These are phyloP conservation scores for Calephelis virginiensis DNA, from an alignment of 1,140 invertebrate species.

Conservation along the genomic window DNA sequence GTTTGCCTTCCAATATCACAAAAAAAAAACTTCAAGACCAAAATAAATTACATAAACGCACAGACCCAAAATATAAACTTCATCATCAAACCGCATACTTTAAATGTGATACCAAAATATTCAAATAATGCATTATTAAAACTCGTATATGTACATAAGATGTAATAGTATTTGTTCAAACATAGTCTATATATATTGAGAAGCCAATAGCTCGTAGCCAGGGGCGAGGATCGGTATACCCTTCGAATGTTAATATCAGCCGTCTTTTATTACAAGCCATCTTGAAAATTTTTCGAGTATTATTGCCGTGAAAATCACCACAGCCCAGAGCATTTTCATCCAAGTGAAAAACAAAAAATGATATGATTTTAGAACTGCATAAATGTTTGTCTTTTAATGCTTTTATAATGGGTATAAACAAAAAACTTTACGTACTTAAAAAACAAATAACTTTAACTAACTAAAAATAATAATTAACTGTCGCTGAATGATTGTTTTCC, in stretches of 20 bases:
- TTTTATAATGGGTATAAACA: too few relatives aligned
- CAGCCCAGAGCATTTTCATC: background rate
- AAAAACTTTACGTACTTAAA: too few relatives aligned
- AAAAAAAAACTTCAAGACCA: too few relatives aligned
- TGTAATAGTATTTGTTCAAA: constrained; percentile 9
- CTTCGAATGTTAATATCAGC: constrained; percentile 57
- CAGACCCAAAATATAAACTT: too few relatives aligned
- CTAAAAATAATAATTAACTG: too few relatives aligned
- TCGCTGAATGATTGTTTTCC: too few relatives aligned
- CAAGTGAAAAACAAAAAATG: background rate
- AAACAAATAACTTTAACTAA: too few relatives aligned
- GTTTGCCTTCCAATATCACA: too few relatives aligned
- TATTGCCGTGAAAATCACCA: constrained; percentile 20
- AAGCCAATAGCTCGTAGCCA: constrained; percentile 45
- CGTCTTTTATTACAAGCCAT: constrained; percentile 51
- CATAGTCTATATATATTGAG: constrained; percentile 27
- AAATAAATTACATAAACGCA: too few relatives aligned
- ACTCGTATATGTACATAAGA: background rate
- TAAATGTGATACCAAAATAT: too few relatives aligned
- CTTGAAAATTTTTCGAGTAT: constrained; percentile 27
- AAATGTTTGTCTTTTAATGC: background rate
- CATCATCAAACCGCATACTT: too few relatives aligned
- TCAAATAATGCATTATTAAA: too few relatives aligned
- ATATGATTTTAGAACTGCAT: constrained; percentile 1
- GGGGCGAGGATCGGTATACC: constrained; percentile 46